Conservation (phyloP, 2,888 invertebrate species). For the Ochlodes sylvanus region DNA sequence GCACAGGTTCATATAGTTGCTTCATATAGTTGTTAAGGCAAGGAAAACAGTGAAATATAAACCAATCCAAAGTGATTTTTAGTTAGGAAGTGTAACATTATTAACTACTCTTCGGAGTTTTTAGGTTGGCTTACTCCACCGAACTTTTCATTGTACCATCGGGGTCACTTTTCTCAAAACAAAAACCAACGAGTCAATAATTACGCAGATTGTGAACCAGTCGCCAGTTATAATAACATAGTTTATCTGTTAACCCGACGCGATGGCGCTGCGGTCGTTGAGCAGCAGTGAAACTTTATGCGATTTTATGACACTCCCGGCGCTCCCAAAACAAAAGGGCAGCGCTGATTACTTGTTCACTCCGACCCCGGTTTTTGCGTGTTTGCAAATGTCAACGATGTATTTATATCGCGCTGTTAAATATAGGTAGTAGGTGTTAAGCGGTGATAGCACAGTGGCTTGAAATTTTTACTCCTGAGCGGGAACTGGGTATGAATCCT, state of each 20-base stretch:
- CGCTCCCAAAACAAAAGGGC: constrained; percentile 35
- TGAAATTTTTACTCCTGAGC: too few relatives aligned
- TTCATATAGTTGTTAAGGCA: too few relatives aligned
- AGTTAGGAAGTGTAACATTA: too few relatives aligned
- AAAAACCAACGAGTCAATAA: background rate
- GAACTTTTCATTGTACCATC: too few relatives aligned
- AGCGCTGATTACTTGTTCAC: constrained; percentile 27
- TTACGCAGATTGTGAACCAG: background rate
- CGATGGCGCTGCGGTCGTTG: background rate
- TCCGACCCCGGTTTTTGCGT: constrained; percentile 10
- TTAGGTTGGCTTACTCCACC: too few relatives aligned
- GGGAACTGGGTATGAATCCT: too few relatives aligned
- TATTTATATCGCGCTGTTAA: constrained; percentile 3
- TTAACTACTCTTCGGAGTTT: too few relatives aligned
- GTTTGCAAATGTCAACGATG: constrained; percentile 28
- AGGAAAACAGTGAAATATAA: too few relatives aligned
- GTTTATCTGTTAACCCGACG: constrained; percentile 15
- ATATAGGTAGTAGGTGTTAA: background rate
- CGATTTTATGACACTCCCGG: constrained; percentile 30
- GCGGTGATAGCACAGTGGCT: too few relatives aligned
- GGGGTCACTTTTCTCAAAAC: background rate
- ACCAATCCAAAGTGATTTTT: too few relatives aligned
- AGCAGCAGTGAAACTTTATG: constrained; percentile 23
- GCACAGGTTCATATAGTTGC: too few relatives aligned
- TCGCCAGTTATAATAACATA: background rate